Percentiles rank a stretch among this genome's conserved stretches.
Conservation (phyloP, 1,140 invertebrate genomes). For the Radopholus similis region DNA sequence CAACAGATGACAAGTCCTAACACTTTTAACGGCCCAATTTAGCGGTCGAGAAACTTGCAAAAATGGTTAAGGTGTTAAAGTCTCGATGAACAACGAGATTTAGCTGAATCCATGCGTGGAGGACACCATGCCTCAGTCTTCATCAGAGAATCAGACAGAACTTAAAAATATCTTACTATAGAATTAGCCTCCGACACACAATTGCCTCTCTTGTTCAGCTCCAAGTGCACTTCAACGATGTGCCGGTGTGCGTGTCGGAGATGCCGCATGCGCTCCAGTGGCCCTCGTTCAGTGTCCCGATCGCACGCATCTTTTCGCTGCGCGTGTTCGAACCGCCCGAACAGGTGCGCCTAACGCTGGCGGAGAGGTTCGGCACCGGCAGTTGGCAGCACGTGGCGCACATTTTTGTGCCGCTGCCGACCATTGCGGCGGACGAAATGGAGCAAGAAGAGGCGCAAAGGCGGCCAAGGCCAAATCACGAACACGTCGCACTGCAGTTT, state of each 20-base stretch:
- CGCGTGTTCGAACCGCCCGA: constrained; percentile 34
- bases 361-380: background rate
- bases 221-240: constrained; percentile 38
- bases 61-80: background rate
- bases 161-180: too few species aligned
- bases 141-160: too few species aligned
- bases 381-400: constrained; percentile 17
- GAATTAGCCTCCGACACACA: background rate
- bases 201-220: constrained; percentile 8
- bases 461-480: background rate
- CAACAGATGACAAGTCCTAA: too few species aligned
- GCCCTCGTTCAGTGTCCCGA: constrained; percentile 25
- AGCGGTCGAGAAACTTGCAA: background rate
- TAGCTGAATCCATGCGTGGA: too few species aligned
- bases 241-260: constrained; percentile 36
- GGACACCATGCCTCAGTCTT: too few species aligned
- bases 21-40: background rate
- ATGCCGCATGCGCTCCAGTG: background rate
- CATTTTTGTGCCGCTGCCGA: constrained; percentile 28
- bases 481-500: constrained; percentile 29
- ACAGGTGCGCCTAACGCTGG: background rate
- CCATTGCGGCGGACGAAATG: background rate
- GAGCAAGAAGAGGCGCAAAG: background rate
- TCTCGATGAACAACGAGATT: background rate
- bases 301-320: constrained; percentile 31